A percentile compares a stretch with the other conserved stretches of the same genome.
Evolutionary conservation across 2,113 vertebrate genomes (phyloP).

Genomic region (Arenaria interpres): DNA sequence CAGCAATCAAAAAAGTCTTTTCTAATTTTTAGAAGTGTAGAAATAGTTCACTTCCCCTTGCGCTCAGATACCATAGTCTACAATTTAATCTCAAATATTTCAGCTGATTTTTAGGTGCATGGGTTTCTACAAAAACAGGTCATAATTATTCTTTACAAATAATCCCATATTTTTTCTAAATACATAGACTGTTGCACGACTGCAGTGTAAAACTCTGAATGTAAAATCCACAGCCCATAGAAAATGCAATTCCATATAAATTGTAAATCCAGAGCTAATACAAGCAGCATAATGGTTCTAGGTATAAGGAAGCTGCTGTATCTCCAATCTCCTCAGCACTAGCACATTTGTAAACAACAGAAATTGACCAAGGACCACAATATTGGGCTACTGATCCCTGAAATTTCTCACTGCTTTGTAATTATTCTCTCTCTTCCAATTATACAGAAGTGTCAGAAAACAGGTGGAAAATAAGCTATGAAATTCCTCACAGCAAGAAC

Average conservation of each 20-base stretch:
- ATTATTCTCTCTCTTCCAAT: neutral
- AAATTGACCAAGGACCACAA: neutral
- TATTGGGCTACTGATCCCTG: neutral
- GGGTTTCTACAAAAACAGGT: neutral
- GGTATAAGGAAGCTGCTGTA: rapidly evolving
- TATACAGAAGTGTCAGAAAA: neutral
- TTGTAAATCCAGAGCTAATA: neutral
- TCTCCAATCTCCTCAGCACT: neutral
- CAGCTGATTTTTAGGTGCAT: neutral
- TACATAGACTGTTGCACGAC: rapidly evolving
- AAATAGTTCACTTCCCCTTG: neutral
- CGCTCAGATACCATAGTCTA: neutral
- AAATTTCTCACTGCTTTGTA: neutral
- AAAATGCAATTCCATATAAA: neutral
- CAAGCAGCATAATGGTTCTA: neutral
- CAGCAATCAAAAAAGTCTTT: neutral
- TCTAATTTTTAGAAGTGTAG: neutral
- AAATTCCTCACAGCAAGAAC: neutral
- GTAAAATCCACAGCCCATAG: neutral
- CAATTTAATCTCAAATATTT: neutral
- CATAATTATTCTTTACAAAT: neutral
- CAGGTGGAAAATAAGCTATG: neutral
- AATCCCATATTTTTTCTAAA: neutral
- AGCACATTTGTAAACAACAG: neutral
- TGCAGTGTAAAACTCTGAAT: neutral